These are phyloP conservation scores for Cuniculus paca DNA, from an alignment of 2,797 vertebrate genomes.

Conservation along the genomic window DNA sequence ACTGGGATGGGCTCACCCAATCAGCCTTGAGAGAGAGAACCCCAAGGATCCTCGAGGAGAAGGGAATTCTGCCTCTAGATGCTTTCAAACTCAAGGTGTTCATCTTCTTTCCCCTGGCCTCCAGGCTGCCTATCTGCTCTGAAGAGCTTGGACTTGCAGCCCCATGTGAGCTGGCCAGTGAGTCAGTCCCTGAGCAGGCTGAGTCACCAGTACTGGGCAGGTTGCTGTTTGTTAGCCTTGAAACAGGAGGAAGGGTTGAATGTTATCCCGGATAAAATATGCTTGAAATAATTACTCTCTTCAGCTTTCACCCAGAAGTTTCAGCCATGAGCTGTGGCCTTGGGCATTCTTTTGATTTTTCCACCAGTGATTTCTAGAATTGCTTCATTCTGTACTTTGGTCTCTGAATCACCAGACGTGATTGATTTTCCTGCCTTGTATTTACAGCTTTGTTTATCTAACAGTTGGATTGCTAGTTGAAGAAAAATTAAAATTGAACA, in stretches of 20 bases:
- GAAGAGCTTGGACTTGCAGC: neutral
- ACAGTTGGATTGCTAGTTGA: neutral
- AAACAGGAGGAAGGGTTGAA: neutral
- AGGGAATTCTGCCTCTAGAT: neutral
- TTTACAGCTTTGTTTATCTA: neutral
- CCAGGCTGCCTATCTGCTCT: too few relatives aligned
- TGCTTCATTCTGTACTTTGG: neutral
- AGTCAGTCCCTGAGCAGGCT: neutral
- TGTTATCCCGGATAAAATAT: neutral
- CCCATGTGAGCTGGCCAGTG: fast-evolving
- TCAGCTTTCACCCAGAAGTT: fast-evolving
- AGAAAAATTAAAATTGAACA: neutral
- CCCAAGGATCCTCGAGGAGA: neutral
- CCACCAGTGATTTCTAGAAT: neutral
- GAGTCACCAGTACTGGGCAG: neutral
- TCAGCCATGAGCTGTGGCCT: fast-evolving
- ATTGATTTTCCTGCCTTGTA: neutral
- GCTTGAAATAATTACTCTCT: fast-evolving
- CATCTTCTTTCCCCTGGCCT: neutral
- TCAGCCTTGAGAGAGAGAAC: neutral
- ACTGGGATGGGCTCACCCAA: neutral
- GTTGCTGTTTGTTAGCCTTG: neutral
- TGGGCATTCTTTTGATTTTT: neutral
- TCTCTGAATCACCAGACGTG: neutral
- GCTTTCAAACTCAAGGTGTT: neutral